Conservation (phyloP, 30 jellyfish, hydroid and myxozoan genomes). For the Aurelia aurita complex sp. Pacific region DNA sequence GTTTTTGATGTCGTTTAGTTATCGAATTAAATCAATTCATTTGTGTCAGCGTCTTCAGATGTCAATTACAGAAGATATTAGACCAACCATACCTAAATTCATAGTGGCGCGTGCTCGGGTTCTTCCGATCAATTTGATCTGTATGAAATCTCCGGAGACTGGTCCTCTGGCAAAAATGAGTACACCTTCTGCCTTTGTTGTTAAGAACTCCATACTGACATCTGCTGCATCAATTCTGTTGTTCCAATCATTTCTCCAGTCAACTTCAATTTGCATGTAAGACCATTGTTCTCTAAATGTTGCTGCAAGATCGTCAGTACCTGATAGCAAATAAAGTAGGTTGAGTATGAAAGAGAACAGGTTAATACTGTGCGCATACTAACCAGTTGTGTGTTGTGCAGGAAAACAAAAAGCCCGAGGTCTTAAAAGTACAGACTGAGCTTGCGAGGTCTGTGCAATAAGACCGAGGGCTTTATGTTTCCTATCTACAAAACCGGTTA, state of each 20-base stretch:
- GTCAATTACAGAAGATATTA: no score
- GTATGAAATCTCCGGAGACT: slow-evolving; percentile 85
- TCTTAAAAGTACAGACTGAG: no score
- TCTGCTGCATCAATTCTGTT: slow-evolving; percentile 80
- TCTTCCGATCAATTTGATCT: slow-evolving; percentile 72
- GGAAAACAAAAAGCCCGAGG: no score
- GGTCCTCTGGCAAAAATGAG: slow-evolving; percentile 93
- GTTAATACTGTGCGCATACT: no score
- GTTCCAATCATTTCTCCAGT: slow-evolving; percentile 85
- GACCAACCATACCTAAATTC: slow-evolving; percentile 62
- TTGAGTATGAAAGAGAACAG: no score
- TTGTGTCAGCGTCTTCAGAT: no score
- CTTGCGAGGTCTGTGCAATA: no score
- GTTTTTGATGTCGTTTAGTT: no score
- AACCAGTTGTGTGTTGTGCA: no score
- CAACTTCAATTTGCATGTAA: slow-evolving; percentile 72
- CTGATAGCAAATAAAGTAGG: slow-evolving; percentile 7
- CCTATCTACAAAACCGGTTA: no score
- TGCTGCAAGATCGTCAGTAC: slow-evolving; percentile 74
- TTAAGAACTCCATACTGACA: slow-evolving; percentile 77
- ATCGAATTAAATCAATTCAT: no score
- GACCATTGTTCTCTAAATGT: slow-evolving; percentile 98
- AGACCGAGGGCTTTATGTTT: no score
- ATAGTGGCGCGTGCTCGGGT: slow-evolving; percentile 89
- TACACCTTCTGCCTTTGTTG: slow-evolving; percentile 79